Base-by-base conservation (phyloP, 2,888 invertebrate genomes). In the Aphrophora alni region DNA sequence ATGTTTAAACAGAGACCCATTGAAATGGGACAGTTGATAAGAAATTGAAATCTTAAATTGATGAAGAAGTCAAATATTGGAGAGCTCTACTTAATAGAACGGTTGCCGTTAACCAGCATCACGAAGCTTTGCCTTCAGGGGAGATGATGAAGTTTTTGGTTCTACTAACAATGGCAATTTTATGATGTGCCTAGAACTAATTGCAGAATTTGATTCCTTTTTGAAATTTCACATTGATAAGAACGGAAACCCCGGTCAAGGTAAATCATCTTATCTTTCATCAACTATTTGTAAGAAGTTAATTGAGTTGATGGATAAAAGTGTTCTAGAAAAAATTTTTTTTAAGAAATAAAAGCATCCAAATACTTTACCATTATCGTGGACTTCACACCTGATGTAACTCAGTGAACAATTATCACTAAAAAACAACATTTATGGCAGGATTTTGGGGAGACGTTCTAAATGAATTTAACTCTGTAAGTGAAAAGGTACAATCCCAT, bases 371-470 rank as follows among this genome's bases (percentile, higher is more conserved):
- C n/a, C n/a, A n/a, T n/a, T n/a, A n/a, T n/a, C 12, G 21, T 70
- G 25, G 70, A 70, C 17, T 70, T 28, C 14, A 12, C 70, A 2
- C 70, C 70, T 8, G 70, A 70, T 70, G n/a, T 24, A 2, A 21
- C 70, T 2, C 17, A n/a, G 2, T 24, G 70, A 70, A 26, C 70
- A 72, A 27, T 17, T 72, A 3, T 14, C 12, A 17, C 12, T 12
- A 10, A 44, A 44, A 44, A 44, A 17, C 10, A 44, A 44, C 44
- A 12, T 12, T 44, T 44, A 10, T 12, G 10, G 44, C 12, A 10
- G 10, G 25, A n/a, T 33, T 74, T 74, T 74, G 74, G 38, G 74
- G 74, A 74, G n/a, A n/a, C n/a, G n/a, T n/a, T n/a, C n/a, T n/a
- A n/a, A n/a, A n/a, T n/a, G n/a, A n/a, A n/a, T n/a, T n/a, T n/a